phyloP scores from a whole-genome alignment of 2,113 vertebrate species.

The Sialia sialis region DNA sequence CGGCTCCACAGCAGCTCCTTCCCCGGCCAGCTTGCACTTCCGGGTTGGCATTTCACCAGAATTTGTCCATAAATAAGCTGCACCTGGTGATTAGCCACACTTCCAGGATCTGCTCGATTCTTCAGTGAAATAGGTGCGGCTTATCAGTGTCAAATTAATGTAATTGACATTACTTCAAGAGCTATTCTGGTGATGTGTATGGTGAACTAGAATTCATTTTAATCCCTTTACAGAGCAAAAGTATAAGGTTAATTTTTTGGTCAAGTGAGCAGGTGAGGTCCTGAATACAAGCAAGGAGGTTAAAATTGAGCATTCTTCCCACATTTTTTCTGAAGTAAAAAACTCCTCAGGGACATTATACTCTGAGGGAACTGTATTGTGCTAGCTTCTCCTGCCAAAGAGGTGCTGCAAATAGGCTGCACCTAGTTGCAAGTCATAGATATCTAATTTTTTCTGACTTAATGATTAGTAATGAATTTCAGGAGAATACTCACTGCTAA shows the following conservation, averaged over 20 bases:
- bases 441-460: not conserved
- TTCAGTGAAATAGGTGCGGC: no score
- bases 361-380: not conserved
- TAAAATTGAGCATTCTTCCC: not conserved
- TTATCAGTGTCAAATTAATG: no score
- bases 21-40: no score
- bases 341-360: not conserved
- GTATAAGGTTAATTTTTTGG: not conserved
- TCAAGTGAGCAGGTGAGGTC: not conserved
- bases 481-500: not conserved
- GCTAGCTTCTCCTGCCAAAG: not conserved
- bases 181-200: not conserved
- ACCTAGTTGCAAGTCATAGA: rapidly evolving
- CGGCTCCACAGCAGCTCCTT: no score
- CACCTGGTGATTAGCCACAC: no score
- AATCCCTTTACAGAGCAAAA: not conserved
- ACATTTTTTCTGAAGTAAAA: not conserved
- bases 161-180: not conserved
- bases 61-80: no score
- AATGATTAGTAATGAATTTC: not conserved
- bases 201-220: not conserved
- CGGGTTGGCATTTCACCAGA: no score
- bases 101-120: no score
- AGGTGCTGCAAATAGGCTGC: not conserved
- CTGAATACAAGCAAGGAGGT: not conserved